These are phyloP conservation scores for Drosophila crucigera DNA, from an alignment of 2,888 invertebrate species.

Conservation along the genomic window DNA sequence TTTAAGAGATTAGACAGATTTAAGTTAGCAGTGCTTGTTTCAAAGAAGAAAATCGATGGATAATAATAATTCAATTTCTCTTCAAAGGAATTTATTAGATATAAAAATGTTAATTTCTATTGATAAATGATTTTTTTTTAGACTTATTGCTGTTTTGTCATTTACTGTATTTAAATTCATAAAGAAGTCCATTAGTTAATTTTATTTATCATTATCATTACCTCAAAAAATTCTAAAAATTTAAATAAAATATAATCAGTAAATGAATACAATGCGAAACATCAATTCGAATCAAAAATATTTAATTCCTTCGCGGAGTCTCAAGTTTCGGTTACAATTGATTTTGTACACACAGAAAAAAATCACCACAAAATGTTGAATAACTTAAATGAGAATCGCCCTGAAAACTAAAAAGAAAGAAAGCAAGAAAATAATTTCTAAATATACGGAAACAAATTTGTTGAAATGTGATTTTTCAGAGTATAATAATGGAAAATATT, in stretches of 20 bases:
- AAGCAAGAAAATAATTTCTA: not conserved
- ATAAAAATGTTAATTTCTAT: not conserved
- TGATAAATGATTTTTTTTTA: not conserved
- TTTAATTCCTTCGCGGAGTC: not conserved
- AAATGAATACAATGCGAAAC: not conserved
- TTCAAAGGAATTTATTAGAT: not conserved
- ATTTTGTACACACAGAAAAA: not conserved
- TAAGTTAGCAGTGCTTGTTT: not conserved
- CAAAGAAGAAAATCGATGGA: not conserved
- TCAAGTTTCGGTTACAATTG: not conserved
- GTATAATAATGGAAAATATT: not conserved
- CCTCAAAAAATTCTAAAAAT: not conserved
- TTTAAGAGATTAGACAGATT: not conserved
- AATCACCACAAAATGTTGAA: not conserved
- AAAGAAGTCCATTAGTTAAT: not conserved
- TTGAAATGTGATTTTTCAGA: not conserved
- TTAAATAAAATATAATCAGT: not conserved
- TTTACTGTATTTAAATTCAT: not conserved
- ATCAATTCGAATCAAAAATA: not conserved
- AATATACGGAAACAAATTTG: not conserved
- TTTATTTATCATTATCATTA: not conserved
- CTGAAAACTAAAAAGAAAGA: not conserved
- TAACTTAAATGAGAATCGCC: not conserved
- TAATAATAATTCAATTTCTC: not conserved
- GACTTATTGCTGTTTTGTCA: not conserved